These are phyloP conservation scores for Peromyscus melanophrys DNA, from an alignment of 2,797 vertebrate genomes.

Conservation along the genomic window DNA sequence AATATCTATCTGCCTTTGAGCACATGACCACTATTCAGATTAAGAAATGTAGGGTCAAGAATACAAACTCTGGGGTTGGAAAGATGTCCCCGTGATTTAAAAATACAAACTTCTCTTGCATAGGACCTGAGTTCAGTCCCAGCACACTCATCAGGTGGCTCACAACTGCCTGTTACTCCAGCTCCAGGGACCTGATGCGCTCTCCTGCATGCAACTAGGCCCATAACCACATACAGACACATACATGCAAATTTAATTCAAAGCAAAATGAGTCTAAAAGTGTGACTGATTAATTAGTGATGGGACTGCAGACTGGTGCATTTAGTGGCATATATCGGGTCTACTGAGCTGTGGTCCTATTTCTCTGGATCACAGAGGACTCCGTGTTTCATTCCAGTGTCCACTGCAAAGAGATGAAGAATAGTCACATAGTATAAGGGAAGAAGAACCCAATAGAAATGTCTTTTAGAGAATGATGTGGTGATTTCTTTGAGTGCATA, in stretches of 20 bases:
- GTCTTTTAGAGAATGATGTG: not conserved
- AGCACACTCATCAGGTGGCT: not conserved
- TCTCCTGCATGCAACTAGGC: not conserved
- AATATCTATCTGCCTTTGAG: conserved; percentile 7
- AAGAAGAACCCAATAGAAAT: not conserved
- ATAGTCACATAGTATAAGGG: not conserved
- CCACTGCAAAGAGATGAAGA: not conserved
- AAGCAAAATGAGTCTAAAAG: not conserved
- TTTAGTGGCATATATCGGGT: not conserved
- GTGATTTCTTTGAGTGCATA: not conserved
- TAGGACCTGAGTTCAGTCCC: not conserved
- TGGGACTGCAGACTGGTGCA: not conserved
- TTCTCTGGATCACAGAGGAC: not conserved
- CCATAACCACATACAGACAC: not conserved
- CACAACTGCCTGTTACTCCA: not conserved
- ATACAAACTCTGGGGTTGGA: not conserved
- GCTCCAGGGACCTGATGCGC: not conserved
- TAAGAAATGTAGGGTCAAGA: conserved; percentile 50
- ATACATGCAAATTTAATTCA: not conserved
- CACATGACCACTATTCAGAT: not conserved
- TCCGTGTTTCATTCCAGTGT: not conserved
- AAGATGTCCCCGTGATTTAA: not conserved
- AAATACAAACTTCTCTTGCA: not conserved
- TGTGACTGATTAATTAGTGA: not conserved
- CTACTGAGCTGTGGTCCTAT: not conserved